Base-by-base conservation (phyloP, 2,797 vertebrate species). In the Delichon dasypus region DNA sequence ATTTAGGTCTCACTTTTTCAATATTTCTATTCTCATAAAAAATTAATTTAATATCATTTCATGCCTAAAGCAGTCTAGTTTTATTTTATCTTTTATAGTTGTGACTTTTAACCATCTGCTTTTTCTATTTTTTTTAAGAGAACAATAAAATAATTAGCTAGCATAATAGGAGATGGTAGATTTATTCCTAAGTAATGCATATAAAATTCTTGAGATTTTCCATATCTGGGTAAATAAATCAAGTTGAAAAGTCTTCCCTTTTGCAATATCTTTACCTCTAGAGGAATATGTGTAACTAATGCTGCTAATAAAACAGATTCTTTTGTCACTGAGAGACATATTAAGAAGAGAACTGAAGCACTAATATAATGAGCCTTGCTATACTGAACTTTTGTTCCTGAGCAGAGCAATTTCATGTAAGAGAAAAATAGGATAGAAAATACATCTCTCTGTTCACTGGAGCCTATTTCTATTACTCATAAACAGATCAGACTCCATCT, bases 361-460 rank as follows among this genome's bases (percentile, higher is more conserved):
- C 30, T 75, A 62, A 62, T 78, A 62, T 88, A 88, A 94, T 78
- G 58, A 91, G n/a, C 27, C 54, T 88, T 84, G 51, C 36, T 81
- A 30, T 70, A 40, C 36, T 58, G 44, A 81, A 88, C 47, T 70
- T 94, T 64, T 36, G 72, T 27, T 94, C 80, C 51, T 70, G 64
- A 88, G 66, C 27, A 72, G 22, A 84, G 47, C 83, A 94, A 91
- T 94, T 86, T 88, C 22, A 86, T 75, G 40, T 38, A 86, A 80
- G 48, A 81, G 36, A 78, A 94, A 96, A 93, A 86, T 10, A 81
- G 51, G 14, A 29, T 51, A 78, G 73, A 73, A 90, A 94, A 91
- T 36, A 15, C 55, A 74, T 85, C n/a, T 66, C 65, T 92, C 51
- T 88, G 29, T 94, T 89, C 76, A 58, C 50, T 75, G 82, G n/a